These are phyloP conservation scores for Xanthorhoe designata DNA, from an alignment of 2,888 invertebrate genomes.

Conservation along the genomic window DNA sequence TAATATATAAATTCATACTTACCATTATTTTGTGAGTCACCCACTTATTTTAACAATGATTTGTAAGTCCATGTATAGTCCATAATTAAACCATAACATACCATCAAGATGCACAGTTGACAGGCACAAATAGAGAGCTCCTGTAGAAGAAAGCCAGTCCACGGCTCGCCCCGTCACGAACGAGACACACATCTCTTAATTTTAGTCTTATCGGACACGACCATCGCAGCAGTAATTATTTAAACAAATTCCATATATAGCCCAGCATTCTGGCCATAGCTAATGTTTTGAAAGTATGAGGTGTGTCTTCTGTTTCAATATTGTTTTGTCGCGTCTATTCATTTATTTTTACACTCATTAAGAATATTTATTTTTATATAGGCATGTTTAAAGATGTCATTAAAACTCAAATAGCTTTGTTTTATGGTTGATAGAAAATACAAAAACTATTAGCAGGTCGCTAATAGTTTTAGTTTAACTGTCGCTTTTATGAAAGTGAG, in stretches of 20 bases:
- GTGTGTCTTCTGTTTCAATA: background rate
- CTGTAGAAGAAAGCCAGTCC: slow-evolving; percentile 50
- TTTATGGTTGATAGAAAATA: too few relatives aligned
- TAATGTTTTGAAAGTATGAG: background rate
- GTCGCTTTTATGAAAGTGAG: too few relatives aligned
- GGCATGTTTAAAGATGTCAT: too few relatives aligned
- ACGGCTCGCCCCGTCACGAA: slow-evolving; percentile 58
- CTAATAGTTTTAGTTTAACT: too few relatives aligned
- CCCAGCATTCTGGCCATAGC: slow-evolving; percentile 23
- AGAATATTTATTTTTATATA: too few relatives aligned
- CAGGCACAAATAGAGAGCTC: slow-evolving; percentile 41
- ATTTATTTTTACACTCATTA: too few relatives aligned
- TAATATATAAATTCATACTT: background rate
- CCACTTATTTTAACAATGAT: background rate
- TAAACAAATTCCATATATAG: slow-evolving; percentile 60
- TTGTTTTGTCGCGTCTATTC: too few relatives aligned
- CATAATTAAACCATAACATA: slow-evolving; percentile 36
- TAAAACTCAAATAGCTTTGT: too few relatives aligned
- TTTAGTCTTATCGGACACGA: slow-evolving; percentile 74
- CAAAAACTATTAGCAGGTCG: too few relatives aligned
- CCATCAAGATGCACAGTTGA: slow-evolving; percentile 49
- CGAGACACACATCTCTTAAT: slow-evolving; percentile 70
- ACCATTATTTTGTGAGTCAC: background rate
- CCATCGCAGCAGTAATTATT: slow-evolving; percentile 70
- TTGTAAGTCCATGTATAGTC: background rate